Evolutionary conservation across 2,888 invertebrate species (phyloP).

Genomic region (Chrysolina haemoptera): DNA sequence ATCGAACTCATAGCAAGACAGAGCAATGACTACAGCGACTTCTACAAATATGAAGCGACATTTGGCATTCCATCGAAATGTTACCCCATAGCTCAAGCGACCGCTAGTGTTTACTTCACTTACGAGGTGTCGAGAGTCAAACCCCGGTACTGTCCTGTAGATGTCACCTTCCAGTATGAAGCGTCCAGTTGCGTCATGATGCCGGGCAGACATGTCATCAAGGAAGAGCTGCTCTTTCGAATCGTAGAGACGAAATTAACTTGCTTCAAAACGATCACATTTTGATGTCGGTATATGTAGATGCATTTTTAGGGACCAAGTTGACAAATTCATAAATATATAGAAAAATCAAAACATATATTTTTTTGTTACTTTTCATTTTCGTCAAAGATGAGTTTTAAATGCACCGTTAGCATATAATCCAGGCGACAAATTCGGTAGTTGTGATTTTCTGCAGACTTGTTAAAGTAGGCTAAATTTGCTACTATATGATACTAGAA

Average conservation of each 20-base stretch:
- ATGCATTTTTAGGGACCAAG: conserved; percentile 1
- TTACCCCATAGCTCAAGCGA: conserved; percentile 51
- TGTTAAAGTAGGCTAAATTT: too few species aligned
- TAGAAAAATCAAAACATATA: not conserved
- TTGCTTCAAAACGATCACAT: conserved; percentile 30
- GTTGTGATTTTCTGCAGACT: too few species aligned
- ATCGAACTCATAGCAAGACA: conserved; percentile 18
- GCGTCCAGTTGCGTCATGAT: conserved; percentile 17
- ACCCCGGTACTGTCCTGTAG: conserved; percentile 43
- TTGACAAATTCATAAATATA: conserved; percentile 2
- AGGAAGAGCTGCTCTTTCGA: conserved; percentile 36
- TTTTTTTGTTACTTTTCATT: too few species aligned
- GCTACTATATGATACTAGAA: too few species aligned
- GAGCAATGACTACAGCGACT: conserved; percentile 36
- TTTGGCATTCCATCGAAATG: conserved; percentile 49
- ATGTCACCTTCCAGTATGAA: conserved; percentile 41
- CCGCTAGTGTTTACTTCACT: conserved; percentile 46
- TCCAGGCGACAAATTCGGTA: too few species aligned
- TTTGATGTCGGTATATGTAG: not conserved
- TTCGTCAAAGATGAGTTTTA: too few species aligned
- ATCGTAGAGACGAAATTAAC: conserved; percentile 33
- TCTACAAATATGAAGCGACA: conserved; percentile 44
- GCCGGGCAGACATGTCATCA: conserved; percentile 33
- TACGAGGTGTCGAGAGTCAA: conserved; percentile 47
- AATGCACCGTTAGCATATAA: too few species aligned